Conservation (phyloP, 2,888 invertebrate species). For the Micropterix aruncella region DNA sequence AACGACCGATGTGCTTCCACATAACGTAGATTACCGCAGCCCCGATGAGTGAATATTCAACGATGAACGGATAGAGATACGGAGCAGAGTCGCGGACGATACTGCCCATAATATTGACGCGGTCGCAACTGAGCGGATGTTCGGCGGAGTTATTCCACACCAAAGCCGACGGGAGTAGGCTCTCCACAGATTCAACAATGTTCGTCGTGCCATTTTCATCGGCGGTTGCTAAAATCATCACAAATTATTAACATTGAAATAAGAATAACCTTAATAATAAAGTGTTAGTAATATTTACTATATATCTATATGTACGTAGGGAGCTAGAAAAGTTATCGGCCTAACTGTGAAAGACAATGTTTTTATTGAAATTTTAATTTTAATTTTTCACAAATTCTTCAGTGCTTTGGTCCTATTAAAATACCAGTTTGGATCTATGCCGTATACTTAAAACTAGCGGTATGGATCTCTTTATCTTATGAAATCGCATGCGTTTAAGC, state of each 20-base stretch:
- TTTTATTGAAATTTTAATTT: too few relatives aligned
- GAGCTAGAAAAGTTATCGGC: too few relatives aligned
- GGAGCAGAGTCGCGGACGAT: slow-evolving; percentile 89
- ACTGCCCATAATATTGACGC: slow-evolving; percentile 82
- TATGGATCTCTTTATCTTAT: too few relatives aligned
- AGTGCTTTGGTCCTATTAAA: too few relatives aligned
- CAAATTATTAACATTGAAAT: not conserved
- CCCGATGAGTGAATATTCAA: slow-evolving; percentile 90
- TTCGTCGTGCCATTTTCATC: slow-evolving; percentile 24
- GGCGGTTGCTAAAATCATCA: slow-evolving; percentile 4
- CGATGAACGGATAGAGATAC: slow-evolving; percentile 89
- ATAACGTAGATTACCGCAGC: slow-evolving; percentile 92
- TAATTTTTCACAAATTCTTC: too few relatives aligned
- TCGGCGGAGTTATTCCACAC: slow-evolving; percentile 36
- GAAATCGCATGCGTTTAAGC: too few relatives aligned
- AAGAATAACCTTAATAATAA: too few relatives aligned
- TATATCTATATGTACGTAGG: too few relatives aligned
- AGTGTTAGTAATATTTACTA: too few relatives aligned
- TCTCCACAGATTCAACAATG: slow-evolving; percentile 42
- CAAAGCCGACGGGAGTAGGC: slow-evolving; percentile 42
- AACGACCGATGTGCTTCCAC: slow-evolving; percentile 90
- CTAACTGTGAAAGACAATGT: too few relatives aligned
- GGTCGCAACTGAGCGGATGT: slow-evolving; percentile 53
- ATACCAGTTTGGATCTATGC: too few relatives aligned
- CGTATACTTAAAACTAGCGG: too few relatives aligned